Base-by-base conservation (phyloP, 2,113 vertebrate genomes). In the Mustela nigripes region DNA sequence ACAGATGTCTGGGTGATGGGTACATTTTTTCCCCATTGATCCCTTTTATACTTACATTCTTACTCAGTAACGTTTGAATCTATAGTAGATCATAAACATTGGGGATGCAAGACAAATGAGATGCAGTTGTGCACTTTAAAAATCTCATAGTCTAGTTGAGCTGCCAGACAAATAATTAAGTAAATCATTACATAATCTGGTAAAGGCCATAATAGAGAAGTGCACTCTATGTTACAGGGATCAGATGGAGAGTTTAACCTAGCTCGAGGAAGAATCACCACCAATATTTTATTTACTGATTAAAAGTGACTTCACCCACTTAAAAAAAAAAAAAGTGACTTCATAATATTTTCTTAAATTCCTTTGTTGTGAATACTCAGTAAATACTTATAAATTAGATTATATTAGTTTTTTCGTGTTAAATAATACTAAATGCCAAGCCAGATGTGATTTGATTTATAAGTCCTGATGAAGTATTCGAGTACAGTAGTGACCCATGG, bases 321-420 rank as follows among this genome's bases (percentile, higher is more conserved):
- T n/a, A n/a, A n/a, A n/a, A n/a, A n/a, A n/a, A n/a, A n/a, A n/a
- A 60, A 84, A 58, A 85, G 28, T 95, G 50, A 69, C 48, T 91
- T 85, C 16, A 67, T 60, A 86, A 79, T 79, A 60, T 15, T 86
- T 86, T 91, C 73, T 80, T 71, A 91, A 80, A 95, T 86, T 71
- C 31, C 62, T 91, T 86, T 42, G 24, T 80, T 95, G 36, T 86
- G 26, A 95, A 50, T 62, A 39, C 39, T 62, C 33, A 79, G 9
- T 60, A 86, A 67, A 79, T 85, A 79, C 58, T 95, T 91, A 28
- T 69, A 63, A 74, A 50, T 62, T 69, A 67, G 48, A 58, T 83
- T 3, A 79, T 84, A 16, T 78, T 65, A 63, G 21, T 65, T 48
- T 89, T 74, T 65, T 76, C 28, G 53, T 78, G 33, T 15, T 18